Base-by-base conservation (phyloP, 2,797 vertebrate genomes). In the Aplochiton taeniatus region DNA sequence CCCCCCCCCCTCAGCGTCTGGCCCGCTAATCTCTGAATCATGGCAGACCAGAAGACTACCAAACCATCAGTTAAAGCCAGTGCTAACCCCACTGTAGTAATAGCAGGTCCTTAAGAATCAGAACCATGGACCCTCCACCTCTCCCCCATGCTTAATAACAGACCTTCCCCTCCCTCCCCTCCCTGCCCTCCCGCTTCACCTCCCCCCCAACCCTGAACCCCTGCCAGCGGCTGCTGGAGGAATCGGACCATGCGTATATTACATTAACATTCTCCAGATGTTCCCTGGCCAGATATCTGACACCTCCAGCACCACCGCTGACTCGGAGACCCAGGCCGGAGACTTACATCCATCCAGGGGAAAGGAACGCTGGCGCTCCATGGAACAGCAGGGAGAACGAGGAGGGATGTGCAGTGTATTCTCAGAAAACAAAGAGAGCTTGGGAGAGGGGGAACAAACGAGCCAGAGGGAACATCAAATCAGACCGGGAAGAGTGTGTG, bases 241-340 rank as follows among this genome's bases (percentile, higher is more conserved):
- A 83, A 79, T 87, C 75, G 74, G 82, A 87, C 87, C 82, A 31
- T 83, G 76, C 18, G 52, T 72, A 79, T 83, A 88, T 87, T 78
- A 63, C 74, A 84, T 87, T 85, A 87, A 84, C 84, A 72, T 84
- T 76, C 81, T 85, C 84, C 87, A 90, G 86, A 88, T 90, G 88
- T 85, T 89, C 74, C 72, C 16, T 63, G 75, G 78, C 65, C 61
- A 44, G 76, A 74, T 76, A 83, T 79, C 70, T 69, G 83, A 89
- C 76, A 83, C 83, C 66, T 81, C 70, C 64, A 74, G 83, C 76
- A 75, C 65, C 78, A 63, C 11, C 9, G 75, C 65, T 48, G 73
- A 73, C 69, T 78, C 68, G 63, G 59, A 68, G 58, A 69, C 76
- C 46, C 4, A 50, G 63, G 71, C 61, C 52, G 67, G 52, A 53